These are phyloP conservation scores for Sapajus apella DNA, from an alignment of 2,113 vertebrate genomes.

Conservation along the genomic window DNA sequence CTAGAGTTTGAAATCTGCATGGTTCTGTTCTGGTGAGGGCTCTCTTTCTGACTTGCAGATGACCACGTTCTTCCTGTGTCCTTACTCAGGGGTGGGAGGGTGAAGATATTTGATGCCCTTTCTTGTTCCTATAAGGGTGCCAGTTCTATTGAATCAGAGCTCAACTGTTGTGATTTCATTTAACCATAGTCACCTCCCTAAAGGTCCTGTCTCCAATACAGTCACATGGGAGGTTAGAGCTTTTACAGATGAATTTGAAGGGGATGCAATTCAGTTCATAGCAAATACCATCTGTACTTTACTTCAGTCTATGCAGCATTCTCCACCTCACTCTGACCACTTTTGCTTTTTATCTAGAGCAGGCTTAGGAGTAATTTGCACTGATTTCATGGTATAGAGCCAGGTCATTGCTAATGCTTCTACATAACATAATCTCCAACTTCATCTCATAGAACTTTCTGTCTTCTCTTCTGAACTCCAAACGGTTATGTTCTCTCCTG, in stretches of 20 bases:
- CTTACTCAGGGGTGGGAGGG: too few species aligned
- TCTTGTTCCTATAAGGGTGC: neutral
- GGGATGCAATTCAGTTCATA: neutral
- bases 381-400: neutral
- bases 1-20: neutral
- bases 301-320: too few species aligned
- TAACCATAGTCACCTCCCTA: neutral
- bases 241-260: neutral
- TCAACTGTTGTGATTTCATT: neutral
- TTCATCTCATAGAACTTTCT: neutral
- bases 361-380: neutral
- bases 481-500: neutral
- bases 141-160: neutral
- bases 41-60: neutral
- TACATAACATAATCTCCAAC: neutral
- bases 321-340: neutral
- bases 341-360: neutral
- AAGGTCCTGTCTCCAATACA: neutral
- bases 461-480: neutral
- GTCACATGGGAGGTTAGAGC: neutral
- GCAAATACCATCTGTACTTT: neutral
- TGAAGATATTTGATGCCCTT: neutral
- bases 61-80: neutral
- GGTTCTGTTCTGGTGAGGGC: neutral
- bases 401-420: neutral